phyloP scores from a whole-genome alignment of 2,888 invertebrate genomes.

The Scrobipalpa costella region DNA sequence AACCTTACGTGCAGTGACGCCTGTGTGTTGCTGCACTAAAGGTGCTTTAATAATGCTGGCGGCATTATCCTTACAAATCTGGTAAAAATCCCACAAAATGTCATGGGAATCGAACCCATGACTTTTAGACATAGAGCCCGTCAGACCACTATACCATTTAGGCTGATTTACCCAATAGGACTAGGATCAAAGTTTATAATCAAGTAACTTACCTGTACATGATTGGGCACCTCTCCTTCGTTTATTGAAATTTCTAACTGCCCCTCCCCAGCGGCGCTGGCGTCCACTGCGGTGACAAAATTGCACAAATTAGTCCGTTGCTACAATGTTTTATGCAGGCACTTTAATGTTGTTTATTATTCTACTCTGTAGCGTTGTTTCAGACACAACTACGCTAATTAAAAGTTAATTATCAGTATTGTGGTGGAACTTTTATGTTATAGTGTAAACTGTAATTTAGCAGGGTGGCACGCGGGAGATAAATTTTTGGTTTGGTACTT shows the following conservation, averaged over 20 bases:
- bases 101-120: too few species aligned
- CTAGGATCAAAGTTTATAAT: neutral
- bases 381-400: neutral
- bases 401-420: constrained; percentile 17
- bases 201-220: constrained; percentile 85
- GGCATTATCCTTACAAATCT: too few species aligned
- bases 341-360: constrained; percentile 17
- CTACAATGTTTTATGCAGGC: constrained; percentile 19
- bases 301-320: neutral
- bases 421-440: neutral
- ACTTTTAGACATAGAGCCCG: too few species aligned
- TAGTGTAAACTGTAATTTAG: neutral
- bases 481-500: too few species aligned
- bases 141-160: too few species aligned
- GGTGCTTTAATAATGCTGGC: too few species aligned
- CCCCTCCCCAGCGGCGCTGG: constrained; percentile 98
- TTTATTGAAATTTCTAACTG: constrained; percentile 99
- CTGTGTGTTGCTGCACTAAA: too few species aligned
- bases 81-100: too few species aligned
- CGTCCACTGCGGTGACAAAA: constrained; percentile 89
- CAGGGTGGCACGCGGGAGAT: neutral
- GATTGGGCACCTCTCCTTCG: constrained; percentile 99
- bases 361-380: neutral
- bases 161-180: too few species aligned
- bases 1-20: too few species aligned